Evolutionary conservation across 2,113 vertebrate genomes (phyloP).

Genomic region (Tretioscincus oriximinensis): DNA sequence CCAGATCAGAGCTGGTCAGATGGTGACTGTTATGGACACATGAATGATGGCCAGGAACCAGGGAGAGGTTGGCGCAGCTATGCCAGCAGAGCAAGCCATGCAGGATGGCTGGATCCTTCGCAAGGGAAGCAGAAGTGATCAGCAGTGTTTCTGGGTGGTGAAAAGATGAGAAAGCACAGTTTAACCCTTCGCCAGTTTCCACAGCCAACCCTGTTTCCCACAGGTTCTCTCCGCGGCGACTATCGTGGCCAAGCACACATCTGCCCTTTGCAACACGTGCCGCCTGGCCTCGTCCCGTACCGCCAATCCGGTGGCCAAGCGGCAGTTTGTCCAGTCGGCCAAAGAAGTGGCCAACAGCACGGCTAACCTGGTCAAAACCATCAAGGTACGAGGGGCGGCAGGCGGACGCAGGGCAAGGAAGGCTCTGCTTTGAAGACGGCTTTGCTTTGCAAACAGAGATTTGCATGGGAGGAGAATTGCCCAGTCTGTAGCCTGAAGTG

Average conservation of each 20-base stretch:
- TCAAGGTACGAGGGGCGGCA: conserved; percentile 78
- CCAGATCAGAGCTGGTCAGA: background rate
- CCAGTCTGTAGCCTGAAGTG: no score
- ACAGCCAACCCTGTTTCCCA: background rate
- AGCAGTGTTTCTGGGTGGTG: no score
- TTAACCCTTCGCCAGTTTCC: no score
- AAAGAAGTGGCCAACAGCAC: conserved; percentile 99
- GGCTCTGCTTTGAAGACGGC: no score
- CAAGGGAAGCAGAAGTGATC: no score
- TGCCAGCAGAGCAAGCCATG: no score
- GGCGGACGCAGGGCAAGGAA: background rate
- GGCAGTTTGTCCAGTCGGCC: conserved; percentile 97
- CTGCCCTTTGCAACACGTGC: conserved; percentile 94
- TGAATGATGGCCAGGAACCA: no score
- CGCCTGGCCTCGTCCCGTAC: conserved; percentile 93
- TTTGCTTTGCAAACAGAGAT: no score
- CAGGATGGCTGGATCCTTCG: no score
- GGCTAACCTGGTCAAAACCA: conserved; percentile 96
- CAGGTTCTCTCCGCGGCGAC: conserved; percentile 97
- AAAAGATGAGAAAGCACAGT: background rate
- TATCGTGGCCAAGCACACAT: conserved; percentile 97
- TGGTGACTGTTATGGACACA: no score
- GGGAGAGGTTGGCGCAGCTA: no score
- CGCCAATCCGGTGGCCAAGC: conserved; percentile 92
- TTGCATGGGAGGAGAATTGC: no score